A percentile compares a stretch with the other conserved stretches of the same genome.
Conservation (phyloP, 2,113 vertebrate species). For the Callopanchax toddi region DNA sequence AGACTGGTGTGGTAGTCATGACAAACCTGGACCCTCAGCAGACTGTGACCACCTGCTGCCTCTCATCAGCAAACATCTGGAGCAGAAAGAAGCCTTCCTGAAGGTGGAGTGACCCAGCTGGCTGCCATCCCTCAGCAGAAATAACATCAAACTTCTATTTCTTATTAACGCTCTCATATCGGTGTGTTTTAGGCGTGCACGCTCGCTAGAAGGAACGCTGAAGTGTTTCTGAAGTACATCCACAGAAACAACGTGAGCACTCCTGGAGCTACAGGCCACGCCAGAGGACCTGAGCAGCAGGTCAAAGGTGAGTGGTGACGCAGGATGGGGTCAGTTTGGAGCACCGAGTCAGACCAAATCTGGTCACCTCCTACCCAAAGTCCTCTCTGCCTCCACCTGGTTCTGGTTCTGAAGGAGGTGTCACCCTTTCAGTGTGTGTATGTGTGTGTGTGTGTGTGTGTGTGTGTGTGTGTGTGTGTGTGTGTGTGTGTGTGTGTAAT, state of each 20-base stretch:
- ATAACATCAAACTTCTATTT: no score
- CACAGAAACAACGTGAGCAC: conserved; percentile 97
- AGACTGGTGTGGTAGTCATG: conserved; percentile 96
- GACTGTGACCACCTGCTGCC: conserved; percentile 94
- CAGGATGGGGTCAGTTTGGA: no score
- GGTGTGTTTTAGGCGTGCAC: conserved; percentile 88
- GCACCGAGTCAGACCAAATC: no score
- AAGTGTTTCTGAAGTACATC: conserved; percentile 99
- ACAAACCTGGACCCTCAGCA: conserved; percentile 87
- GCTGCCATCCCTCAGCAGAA: no score
- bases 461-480: no score
- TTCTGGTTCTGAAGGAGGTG: no score
- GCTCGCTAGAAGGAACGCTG: conserved; percentile 92
- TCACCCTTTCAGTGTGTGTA: no score
- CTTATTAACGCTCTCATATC: no score
- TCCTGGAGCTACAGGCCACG: conserved; percentile 88
- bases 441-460: no score
- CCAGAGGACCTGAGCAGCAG: conserved; percentile 91
- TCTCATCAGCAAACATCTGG: conserved; percentile 97
- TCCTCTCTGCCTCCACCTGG: no score
- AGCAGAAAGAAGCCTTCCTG: conserved; percentile 98
- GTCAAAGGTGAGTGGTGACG: conserved; percentile 89
- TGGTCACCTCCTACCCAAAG: no score
- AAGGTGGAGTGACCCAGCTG: conserved; percentile 60
- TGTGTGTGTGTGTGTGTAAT: no score